Evolutionary conservation across 2,888 invertebrate species (phyloP).

Genomic region (Scaeva pyrastri): DNA sequence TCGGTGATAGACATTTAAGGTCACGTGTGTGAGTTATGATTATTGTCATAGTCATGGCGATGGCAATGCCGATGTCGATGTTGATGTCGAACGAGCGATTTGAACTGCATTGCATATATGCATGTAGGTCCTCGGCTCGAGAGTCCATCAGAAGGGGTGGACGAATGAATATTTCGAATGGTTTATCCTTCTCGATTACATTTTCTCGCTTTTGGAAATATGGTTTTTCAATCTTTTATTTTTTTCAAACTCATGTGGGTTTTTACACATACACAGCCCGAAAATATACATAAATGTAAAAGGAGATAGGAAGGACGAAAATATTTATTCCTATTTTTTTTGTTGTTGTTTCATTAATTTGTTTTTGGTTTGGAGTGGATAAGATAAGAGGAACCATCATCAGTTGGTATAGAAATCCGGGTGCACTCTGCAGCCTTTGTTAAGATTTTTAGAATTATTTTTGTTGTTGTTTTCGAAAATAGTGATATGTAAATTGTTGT

Average conservation of each 20-base stretch:
- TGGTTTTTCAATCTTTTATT: background rate
- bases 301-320: background rate
- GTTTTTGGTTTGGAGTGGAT: conserved; percentile 4
- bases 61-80: background rate
- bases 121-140: too few relatives aligned
- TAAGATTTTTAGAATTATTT: background rate
- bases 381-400: background rate
- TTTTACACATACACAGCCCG: too few relatives aligned
- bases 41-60: conserved; percentile 29
- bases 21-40: conserved; percentile 58
- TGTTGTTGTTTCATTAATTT: conserved; percentile 7
- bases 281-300: background rate
- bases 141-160: conserved; percentile 12
- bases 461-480: too few relatives aligned
- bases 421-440: background rate
- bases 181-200: conserved; percentile 21
- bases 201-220: background rate
- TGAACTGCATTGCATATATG: conserved; percentile 11
- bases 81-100: background rate
- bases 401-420: too few relatives aligned
- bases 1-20: conserved; percentile 61
- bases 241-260: background rate
- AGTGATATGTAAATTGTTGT: too few relatives aligned
- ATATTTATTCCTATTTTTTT: background rate
- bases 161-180: conserved; percentile 17